These are phyloP conservation scores for Eufriesea mexicana DNA, from an alignment of 1,140 invertebrate species.

Conservation along the genomic window DNA sequence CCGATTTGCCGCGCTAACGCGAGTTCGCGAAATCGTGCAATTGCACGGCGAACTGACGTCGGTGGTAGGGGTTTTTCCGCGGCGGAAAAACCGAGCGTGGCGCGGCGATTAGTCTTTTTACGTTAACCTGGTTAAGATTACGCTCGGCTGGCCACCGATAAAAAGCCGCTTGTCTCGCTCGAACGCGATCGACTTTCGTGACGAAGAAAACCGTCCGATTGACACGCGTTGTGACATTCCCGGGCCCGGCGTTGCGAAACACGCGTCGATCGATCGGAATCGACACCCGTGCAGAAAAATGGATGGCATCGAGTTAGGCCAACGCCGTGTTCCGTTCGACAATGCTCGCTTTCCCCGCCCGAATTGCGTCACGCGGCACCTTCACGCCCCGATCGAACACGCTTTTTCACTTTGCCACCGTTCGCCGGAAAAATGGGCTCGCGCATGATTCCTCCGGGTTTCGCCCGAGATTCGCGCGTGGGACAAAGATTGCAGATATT, in stretches of 20 bases:
- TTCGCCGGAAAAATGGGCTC: slow-evolving; percentile 22
- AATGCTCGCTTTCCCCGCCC: slow-evolving; percentile 33
- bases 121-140: slow-evolving; percentile 50
- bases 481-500: background rate
- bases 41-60: slow-evolving; percentile 30
- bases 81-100: background rate
- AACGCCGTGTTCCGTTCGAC: slow-evolving; percentile 8
- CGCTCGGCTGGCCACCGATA: slow-evolving; percentile 22
- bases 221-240: slow-evolving; percentile 53
- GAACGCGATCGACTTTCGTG: slow-evolving; percentile 25
- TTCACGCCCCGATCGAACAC: slow-evolving; percentile 47
- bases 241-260: slow-evolving; percentile 25
- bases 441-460: background rate
- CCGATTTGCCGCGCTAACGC: background rate
- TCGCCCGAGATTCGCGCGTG: background rate
- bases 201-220: slow-evolving; percentile 5
- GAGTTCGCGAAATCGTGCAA: slow-evolving; percentile 15
- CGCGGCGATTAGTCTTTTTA: slow-evolving; percentile 45
- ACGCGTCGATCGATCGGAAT: slow-evolving; percentile 29
- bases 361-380: slow-evolving; percentile 30
- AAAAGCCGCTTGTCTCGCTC: slow-evolving; percentile 29
- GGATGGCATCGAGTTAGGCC: slow-evolving; percentile 26
- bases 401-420: slow-evolving; percentile 32
- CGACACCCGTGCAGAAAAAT: slow-evolving; percentile 38
- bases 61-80: background rate